Conservation (phyloP, 2,888 invertebrate genomes). For the Silvanus unidentatus region DNA sequence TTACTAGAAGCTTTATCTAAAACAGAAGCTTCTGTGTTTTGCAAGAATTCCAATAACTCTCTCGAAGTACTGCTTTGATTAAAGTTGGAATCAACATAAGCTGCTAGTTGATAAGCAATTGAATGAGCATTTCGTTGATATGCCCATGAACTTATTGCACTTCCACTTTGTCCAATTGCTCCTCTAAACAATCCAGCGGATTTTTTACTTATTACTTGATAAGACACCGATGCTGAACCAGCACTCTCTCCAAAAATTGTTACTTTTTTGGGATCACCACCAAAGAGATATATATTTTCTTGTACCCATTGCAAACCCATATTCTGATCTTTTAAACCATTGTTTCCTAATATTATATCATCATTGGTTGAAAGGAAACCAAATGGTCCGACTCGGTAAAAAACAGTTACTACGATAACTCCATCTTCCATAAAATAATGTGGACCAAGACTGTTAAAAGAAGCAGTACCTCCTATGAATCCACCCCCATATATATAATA, state of each 20-base stretch:
- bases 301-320: constrained; percentile 28
- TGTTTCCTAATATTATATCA: constrained; percentile 23
- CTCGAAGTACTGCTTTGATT: constrained; percentile 14
- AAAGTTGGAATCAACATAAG: constrained; percentile 13
- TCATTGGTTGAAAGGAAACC: constrained; percentile 20
- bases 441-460: constrained; percentile 31
- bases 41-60: too few relatives aligned
- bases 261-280: constrained; percentile 24
- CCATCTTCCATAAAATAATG: constrained; percentile 36
- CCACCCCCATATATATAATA: constrained; percentile 44
- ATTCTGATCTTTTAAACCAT: constrained; percentile 28
- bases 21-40: constrained; percentile 9
- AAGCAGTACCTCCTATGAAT: constrained; percentile 36
- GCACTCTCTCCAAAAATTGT: constrained; percentile 28
- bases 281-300: too few relatives aligned
- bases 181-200: constrained; percentile 18
- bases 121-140: constrained; percentile 23
- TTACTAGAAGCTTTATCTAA: constrained; percentile 11
- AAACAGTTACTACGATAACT: constrained; percentile 26
- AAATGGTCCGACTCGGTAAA: constrained; percentile 29
- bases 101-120: constrained; percentile 24
- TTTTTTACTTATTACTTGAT: constrained; percentile 20
- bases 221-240: too few relatives aligned
- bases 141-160: constrained; percentile 23
- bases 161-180: constrained; percentile 26